Base-by-base conservation (phyloP, 2,797 vertebrate genomes). In the Eutrigla gurnardus region DNA sequence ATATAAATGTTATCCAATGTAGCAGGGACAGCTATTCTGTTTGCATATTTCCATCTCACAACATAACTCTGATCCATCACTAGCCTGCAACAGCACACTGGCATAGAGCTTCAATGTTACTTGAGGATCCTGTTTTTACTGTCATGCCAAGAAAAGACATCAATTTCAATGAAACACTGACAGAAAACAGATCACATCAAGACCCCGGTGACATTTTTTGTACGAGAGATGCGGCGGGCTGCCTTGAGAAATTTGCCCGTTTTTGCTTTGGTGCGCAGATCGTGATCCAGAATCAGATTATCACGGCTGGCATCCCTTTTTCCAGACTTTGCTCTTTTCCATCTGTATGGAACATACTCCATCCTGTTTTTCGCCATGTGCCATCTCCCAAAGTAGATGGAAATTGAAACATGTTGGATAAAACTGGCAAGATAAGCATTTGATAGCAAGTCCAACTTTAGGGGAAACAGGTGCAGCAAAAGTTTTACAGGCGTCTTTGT, bases 381-480 rank as follows among this genome's bases (percentile, higher is more conserved):
- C 80, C 84, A 87, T 87, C 75, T 69, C 73, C 58, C 70, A 39
- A 65, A 25, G 40, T 36, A 37, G 61, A 82, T 83, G 60, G 77
- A 86, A 86, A 82, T 25, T 67, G 54, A 76, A 83, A 84, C 71
- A 60, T 69, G 66, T 69, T 80, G 64, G 74, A 78, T 65, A 45
- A 78, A 85, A 74, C 33, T 33, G 47, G 42, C 42, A 40, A 70
- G 72, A 68, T 45, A 71, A 72, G 65, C 47, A 45, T 35, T 25
- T 13, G 46, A 83, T 70, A 45, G 72, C 65, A 53, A 46, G 67
- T 81, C 65, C 32, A 13, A 86, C 49, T 75, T 66, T 70, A 40
- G 67, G 39, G 77, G 40, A 89, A 92, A 84, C 89, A 93, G 89
- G 88, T 91, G 89, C 52, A n/a, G 67, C 50, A 0, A 17, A 2